A percentile compares a stretch with the other conserved stretches of the same genome.
phyloP scores from a whole-genome alignment of 2,888 invertebrate species.

The Augochlorella aurata region DNA sequence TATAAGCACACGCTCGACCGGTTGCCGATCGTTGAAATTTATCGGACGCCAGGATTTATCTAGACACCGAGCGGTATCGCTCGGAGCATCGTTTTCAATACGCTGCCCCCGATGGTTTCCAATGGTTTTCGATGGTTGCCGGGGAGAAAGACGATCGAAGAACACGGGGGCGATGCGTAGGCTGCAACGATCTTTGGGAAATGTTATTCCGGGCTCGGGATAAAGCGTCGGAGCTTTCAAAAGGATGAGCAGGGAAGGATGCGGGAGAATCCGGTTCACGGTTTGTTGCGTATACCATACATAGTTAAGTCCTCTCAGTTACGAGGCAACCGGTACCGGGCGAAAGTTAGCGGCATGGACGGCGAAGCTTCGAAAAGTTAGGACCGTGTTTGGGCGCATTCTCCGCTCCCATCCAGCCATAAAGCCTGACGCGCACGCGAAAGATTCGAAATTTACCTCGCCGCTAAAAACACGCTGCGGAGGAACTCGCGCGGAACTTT shows the following conservation, averaged over 20 bases:
- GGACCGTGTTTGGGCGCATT: constrained; percentile 23
- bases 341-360: constrained; percentile 30
- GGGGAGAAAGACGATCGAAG: neutral
- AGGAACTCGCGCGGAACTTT: constrained; percentile 1
- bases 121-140: too few relatives aligned
- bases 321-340: neutral
- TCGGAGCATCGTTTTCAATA: too few relatives aligned
- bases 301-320: constrained; percentile 29
- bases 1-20: neutral
- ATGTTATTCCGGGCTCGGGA: neutral
- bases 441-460: constrained; percentile 31
- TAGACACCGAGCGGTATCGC: too few relatives aligned
- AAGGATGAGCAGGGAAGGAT: neutral
- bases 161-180: neutral
- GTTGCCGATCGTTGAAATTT: too few relatives aligned
- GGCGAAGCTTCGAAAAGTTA: constrained; percentile 38
- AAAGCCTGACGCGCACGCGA: constrained; percentile 20
- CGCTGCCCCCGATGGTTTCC: too few relatives aligned
- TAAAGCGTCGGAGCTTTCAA: neutral
- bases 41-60: neutral
- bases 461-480: constrained; percentile 29
- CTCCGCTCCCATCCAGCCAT: constrained; percentile 13
- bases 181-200: neutral
- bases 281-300: constrained; percentile 22
- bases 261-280: constrained; percentile 10